Evolutionary conservation across 2,888 invertebrate genomes (phyloP).

Genomic region (Vannuccia rotundouncinata): DNA sequence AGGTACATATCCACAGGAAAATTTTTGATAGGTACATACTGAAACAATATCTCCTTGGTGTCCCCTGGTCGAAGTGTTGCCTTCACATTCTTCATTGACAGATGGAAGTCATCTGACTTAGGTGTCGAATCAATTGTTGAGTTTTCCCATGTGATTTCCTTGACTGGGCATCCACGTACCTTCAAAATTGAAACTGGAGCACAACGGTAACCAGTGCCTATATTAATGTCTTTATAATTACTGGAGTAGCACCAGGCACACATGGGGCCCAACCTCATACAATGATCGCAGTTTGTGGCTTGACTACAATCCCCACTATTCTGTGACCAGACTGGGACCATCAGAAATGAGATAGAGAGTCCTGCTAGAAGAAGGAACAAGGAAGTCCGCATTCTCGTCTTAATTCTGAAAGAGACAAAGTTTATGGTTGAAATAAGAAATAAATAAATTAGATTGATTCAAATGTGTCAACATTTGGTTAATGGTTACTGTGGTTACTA

Average conservation of each 20-base stretch:
- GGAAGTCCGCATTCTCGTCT: no score
- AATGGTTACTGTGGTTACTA: no score
- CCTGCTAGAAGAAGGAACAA: no score
- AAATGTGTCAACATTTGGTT: no score
- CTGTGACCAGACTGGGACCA: no score
- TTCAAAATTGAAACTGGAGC: neutral
- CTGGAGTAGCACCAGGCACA: neutral
- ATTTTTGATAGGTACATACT: slow-evolving; percentile 68
- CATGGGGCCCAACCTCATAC: neutral
- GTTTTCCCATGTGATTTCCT: neutral
- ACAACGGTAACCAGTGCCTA: neutral
- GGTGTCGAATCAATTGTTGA: neutral
- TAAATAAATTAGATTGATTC: no score
- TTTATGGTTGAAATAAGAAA: no score
- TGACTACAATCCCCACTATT: no score
- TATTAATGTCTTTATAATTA: neutral
- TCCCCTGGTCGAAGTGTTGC: slow-evolving; percentile 40
- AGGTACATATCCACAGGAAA: slow-evolving; percentile 98
- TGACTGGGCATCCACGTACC: neutral
- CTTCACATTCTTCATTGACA: neutral
- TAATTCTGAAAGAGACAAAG: no score
- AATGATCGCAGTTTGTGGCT: neutral
- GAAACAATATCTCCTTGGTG: slow-evolving; percentile 55
- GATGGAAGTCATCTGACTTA: neutral
- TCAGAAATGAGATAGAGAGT: no score